Evolutionary conservation across 2,797 vertebrate species (phyloP).

Genomic region (Salarias fasciatus): DNA sequence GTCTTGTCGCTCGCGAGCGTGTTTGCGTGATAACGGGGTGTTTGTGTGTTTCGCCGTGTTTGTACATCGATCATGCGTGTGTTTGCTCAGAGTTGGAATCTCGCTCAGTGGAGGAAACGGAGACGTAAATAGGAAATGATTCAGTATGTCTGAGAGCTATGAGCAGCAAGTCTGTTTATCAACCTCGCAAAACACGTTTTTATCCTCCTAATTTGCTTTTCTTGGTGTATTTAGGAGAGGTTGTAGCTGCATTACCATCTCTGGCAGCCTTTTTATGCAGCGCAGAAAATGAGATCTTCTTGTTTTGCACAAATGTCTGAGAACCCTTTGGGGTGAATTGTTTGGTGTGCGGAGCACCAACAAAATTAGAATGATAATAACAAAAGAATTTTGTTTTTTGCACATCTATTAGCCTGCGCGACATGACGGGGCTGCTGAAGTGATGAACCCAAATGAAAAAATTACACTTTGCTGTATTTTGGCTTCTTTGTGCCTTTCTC

Average conservation of each 20-base stretch:
- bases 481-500: too few species aligned
- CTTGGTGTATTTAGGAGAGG: background rate
- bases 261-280: background rate
- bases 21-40: conserved; percentile 45
- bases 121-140: conserved; percentile 5
- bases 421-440: too few species aligned
- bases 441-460: too few species aligned
- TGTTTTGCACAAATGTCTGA: background rate
- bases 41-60: conserved; percentile 15
- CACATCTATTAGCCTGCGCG: background rate
- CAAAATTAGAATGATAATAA: too few species aligned
- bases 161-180: background rate
- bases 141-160: conserved; percentile 8
- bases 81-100: conserved; percentile 26
- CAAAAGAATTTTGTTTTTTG: background rate
- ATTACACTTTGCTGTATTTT: too few species aligned
- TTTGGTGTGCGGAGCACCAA: background rate
- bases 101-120: background rate
- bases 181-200: background rate
- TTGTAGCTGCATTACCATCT: background rate
- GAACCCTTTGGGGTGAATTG: conserved; percentile 1
- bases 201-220: background rate
- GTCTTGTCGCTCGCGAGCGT: conserved; percentile 55
- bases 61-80: conserved; percentile 21
- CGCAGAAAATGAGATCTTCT: background rate